A percentile compares a stretch with the other conserved stretches of the same genome.
These are phyloP conservation scores for Stomorhina lunata DNA, from an alignment of 2,888 invertebrate genomes.

Conservation along the genomic window DNA sequence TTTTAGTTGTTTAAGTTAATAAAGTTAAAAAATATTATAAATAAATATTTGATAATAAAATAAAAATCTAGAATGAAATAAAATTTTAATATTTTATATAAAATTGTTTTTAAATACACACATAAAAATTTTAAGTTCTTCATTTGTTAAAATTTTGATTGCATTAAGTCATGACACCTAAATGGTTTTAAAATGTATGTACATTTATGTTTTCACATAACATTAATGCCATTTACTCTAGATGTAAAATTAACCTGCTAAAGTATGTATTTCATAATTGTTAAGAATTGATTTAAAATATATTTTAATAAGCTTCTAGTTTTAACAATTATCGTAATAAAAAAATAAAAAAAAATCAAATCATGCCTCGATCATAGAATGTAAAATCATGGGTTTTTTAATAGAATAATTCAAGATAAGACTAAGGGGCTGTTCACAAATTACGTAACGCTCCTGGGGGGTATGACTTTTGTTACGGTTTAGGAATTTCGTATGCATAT, in stretches of 20 bases:
- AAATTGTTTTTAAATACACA: background rate
- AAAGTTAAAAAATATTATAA: background rate
- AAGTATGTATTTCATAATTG: background rate
- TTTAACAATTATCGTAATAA: constrained; percentile 5
- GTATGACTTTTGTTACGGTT: no score
- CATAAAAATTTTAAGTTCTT: no score
- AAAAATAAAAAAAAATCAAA: constrained; percentile 3
- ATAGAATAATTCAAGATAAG: no score
- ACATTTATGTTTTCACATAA: background rate
- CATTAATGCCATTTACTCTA: background rate
- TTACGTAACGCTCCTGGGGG: no score
- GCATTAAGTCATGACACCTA: constrained; percentile 1
- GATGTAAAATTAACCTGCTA: background rate
- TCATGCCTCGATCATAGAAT: constrained; percentile 9
- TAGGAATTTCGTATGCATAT: no score
- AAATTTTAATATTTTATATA: background rate
- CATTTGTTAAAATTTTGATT: background rate
- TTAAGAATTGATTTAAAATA: background rate
- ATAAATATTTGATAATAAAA: background rate
- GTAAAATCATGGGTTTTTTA: background rate
- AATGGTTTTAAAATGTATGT: no score
- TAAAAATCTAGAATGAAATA: background rate
- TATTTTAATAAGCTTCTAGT: constrained; percentile 2
- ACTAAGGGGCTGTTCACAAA: no score
- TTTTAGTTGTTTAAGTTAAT: background rate